Conservation (phyloP, 2,797 vertebrate genomes). For the Fistularia tabacaria region DNA sequence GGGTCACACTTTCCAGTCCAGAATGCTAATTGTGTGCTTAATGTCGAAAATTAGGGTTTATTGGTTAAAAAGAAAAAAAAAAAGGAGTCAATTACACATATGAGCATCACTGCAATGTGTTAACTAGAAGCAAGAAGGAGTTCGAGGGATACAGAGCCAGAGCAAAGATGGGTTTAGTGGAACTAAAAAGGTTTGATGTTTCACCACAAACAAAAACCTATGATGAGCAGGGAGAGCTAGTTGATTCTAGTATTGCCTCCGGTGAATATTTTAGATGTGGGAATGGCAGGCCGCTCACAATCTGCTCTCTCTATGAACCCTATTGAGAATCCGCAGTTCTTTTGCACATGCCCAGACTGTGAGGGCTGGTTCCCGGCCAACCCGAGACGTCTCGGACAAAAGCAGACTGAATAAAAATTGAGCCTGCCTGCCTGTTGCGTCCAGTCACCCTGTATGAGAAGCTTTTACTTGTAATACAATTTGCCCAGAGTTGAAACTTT, state of each 20-base stretch:
- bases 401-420: conserved; percentile 13
- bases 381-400: conserved; percentile 3
- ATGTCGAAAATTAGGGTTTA: conserved; percentile 78
- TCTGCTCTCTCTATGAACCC: conserved; percentile 26
- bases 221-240: conserved; percentile 2
- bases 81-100: conserved; percentile 48
- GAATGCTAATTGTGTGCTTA: conserved; percentile 90
- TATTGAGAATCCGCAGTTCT: conserved; percentile 10
- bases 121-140: conserved; percentile 73
- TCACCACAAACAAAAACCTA: background rate
- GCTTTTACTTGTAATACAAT: too few relatives aligned
- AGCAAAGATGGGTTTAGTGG: background rate
- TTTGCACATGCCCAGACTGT: conserved; percentile 36
- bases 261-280: conserved; percentile 36
- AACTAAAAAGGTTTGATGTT: conserved; percentile 12
- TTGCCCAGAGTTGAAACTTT: too few relatives aligned
- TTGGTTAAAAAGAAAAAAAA: conserved; percentile 61
- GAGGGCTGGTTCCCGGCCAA: conserved; percentile 15
- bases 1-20: conserved; percentile 80
- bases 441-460: too few relatives aligned
- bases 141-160: conserved; percentile 65
- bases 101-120: conserved; percentile 70
- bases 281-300: conserved; percentile 24
- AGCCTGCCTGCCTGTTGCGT: background rate
- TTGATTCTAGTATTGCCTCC: conserved; percentile 13